Percentiles rank a stretch among this genome's conserved stretches.
Conservation (phyloP, 2,888 invertebrate genomes). For the Syrista parreyssii region DNA sequence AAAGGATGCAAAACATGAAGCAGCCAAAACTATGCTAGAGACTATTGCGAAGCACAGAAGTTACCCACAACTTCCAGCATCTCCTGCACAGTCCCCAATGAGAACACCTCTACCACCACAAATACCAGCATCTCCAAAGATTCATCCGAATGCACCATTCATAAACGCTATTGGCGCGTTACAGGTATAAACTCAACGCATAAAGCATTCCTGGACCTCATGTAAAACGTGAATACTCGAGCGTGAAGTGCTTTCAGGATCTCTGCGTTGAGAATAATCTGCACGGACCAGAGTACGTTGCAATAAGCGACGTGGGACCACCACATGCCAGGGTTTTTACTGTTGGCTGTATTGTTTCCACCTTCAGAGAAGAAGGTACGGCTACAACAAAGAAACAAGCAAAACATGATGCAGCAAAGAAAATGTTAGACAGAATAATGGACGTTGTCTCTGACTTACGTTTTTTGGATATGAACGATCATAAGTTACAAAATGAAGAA, state of each 20-base stretch:
- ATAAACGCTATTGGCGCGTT: slow-evolving; percentile 58
- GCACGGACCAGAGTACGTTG: slow-evolving; percentile 68
- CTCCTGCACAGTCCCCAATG: slow-evolving; percentile 41
- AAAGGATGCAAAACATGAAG: slow-evolving; percentile 65
- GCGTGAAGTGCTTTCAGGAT: slow-evolving; percentile 38
- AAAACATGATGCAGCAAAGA: slow-evolving; percentile 72
- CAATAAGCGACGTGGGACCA: slow-evolving; percentile 75
- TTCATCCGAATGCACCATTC: slow-evolving; percentile 47
- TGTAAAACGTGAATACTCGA: background rate
- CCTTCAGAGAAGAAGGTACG: slow-evolving; percentile 69
- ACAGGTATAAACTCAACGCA: slow-evolving; percentile 38
- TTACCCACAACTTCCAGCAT: slow-evolving; percentile 45
- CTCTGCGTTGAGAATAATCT: slow-evolving; percentile 66
- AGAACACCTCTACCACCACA: slow-evolving; percentile 41
- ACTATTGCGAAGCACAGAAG: slow-evolving; percentile 48
- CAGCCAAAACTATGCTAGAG: slow-evolving; percentile 61
- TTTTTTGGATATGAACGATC: background rate
- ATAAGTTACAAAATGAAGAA: background rate
- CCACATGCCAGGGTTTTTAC: slow-evolving; percentile 76
- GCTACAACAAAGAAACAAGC: slow-evolving; percentile 76
- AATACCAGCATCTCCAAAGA: slow-evolving; percentile 35
- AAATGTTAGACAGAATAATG: slow-evolving; percentile 53
- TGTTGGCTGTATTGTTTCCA: slow-evolving; percentile 69
- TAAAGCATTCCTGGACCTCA: background rate
- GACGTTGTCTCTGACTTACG: slow-evolving; percentile 37